phyloP scores from a whole-genome alignment of 2,113 vertebrate genomes.

The Grallaria varia region DNA sequence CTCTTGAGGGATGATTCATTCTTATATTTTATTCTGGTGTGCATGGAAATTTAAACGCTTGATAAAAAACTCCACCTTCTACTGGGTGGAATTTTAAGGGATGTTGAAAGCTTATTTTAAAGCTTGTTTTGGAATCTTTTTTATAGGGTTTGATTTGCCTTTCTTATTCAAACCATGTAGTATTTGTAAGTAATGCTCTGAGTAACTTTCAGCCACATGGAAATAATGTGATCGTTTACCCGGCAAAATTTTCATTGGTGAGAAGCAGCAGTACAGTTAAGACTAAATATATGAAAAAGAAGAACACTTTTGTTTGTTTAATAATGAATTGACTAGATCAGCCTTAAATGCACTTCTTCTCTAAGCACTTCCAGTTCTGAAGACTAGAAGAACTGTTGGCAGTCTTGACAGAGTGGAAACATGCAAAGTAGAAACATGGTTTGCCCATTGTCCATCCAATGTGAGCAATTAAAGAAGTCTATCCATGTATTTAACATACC shows the following conservation, averaged over 20 bases:
- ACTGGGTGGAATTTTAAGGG: neutral
- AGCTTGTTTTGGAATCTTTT: neutral
- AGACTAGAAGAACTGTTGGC: neutral
- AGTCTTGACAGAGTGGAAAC: neutral
- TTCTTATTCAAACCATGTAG: neutral
- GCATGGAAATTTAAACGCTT: neutral
- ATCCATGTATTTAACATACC: neutral
- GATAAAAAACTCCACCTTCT: neutral
- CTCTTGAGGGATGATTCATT: neutral
- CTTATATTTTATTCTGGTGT: neutral
- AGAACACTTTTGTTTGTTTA: neutral
- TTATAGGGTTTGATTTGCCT: neutral
- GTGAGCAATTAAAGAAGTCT: neutral
- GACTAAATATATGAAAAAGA: neutral
- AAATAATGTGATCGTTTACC: neutral
- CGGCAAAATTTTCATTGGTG: neutral
- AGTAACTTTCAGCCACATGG: neutral
- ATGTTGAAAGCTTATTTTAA: neutral
- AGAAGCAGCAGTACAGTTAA: neutral
- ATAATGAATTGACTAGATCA: neutral
- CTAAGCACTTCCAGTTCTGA: neutral
- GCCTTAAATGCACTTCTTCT: neutral
- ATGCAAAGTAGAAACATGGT: fast-evolving
- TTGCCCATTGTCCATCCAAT: fast-evolving
- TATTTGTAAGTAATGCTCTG: neutral